Base-by-base conservation (phyloP, 2,888 invertebrate species). In the Augiades crinisus region DNA sequence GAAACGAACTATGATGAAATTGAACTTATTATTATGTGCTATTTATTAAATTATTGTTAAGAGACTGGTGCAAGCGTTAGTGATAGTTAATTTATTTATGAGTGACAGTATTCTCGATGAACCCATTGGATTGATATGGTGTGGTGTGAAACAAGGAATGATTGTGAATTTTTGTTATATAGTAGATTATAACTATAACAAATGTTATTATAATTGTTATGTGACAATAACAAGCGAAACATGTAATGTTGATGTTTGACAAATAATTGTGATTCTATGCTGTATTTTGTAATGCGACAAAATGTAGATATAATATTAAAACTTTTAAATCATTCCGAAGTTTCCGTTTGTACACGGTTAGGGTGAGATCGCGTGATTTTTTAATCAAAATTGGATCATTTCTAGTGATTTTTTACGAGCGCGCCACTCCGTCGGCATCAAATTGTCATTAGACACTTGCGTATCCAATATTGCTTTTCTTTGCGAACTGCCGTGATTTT, bases 341-440 rank as follows among this genome's bases (percentile, higher is more conserved):
- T 81, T 81, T 78, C 74, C 72, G 75, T 78, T 70, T 72, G 78
- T 73, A 66, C 67, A 70, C 70, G 68, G 71, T 74, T 64, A 77
- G 84, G 84, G 84, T 81, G 82, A 71, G 71, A 68, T 71, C 70
- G 72, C 71, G 80, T 88, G 88, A 88, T 86, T 89, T 87, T 89
- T 88, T 89, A 88, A 89, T 89, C 87, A 89, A 87, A 88, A 88
- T 83, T 76, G 83, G 80, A 85, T 85, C 85, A 83, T 82, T 85
- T 79, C 84, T 83, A 86, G 87, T 87, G 87, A 86, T 86, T 87
- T 86, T 89, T 87, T 87, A 88, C 85, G 88, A 88, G 78, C 75
- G 74, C 73, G 74, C 80, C 84, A 77, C 82, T 83, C 76, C 70
- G 79, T 58, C 71, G 72, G 78, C 78, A 87, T 89, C 86, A 88